A percentile compares a stretch with the other conserved stretches of the same genome.
Conservation (phyloP, 2,888 invertebrate genomes). For the Penaeus monodon region DNA sequence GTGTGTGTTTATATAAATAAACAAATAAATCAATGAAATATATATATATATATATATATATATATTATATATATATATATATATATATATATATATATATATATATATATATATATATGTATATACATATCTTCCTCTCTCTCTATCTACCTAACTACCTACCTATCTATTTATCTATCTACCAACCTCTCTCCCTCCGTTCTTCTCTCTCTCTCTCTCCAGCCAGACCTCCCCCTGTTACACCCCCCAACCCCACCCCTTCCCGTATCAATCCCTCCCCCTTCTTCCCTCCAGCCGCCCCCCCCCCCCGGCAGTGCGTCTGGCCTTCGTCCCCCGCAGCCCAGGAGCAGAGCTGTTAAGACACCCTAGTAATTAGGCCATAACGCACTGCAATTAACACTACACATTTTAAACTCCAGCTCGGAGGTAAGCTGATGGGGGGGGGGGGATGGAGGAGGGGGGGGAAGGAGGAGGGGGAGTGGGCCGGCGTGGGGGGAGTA, state of each 20-base stretch:
- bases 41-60: conserved; percentile 28
- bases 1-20: background rate
- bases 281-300: background rate
- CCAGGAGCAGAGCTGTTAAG: conserved; percentile 9
- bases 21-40: background rate
- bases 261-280: background rate
- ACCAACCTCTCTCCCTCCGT: background rate
- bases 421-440: background rate
- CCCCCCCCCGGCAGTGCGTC: background rate
- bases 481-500: too few relatives aligned
- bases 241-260: background rate
- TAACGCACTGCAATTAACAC: conserved; percentile 21
- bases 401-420: background rate
- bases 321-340: background rate
- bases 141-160: background rate
- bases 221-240: background rate
- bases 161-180: background rate
- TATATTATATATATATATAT: background rate
- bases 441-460: background rate
- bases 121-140: background rate
- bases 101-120: too few relatives aligned
- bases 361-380: background rate
- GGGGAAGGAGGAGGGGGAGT: too few relatives aligned
- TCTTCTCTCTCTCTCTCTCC: background rate
- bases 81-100: too few relatives aligned